These are phyloP conservation scores for Watsonalla cultraria DNA, from an alignment of 2,888 invertebrate species.

Conservation along the genomic window DNA sequence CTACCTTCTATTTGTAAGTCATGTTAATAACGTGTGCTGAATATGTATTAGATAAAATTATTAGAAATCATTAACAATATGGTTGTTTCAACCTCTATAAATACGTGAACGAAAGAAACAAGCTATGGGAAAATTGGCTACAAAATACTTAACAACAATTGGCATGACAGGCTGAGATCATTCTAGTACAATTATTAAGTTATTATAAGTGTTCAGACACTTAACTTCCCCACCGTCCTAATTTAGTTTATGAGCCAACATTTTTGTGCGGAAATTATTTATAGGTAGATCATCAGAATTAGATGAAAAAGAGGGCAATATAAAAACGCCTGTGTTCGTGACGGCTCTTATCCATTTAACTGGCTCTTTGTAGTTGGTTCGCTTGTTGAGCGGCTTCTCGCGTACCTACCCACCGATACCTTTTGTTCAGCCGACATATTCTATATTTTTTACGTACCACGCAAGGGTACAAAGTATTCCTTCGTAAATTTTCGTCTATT, in stretches of 20 bases:
- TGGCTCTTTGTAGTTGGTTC: slow-evolving; percentile 28
- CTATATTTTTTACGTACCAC: not conserved
- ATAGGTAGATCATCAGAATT: not conserved
- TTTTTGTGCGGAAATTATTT: not conserved
- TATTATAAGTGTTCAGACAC: not conserved
- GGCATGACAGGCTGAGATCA: too few species aligned
- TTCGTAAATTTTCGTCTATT: not conserved
- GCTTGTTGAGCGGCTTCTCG: slow-evolving; percentile 13
- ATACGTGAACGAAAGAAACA: too few species aligned
- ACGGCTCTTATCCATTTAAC: slow-evolving; percentile 26
- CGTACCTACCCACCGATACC: slow-evolving; percentile 3
- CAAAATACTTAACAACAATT: too few species aligned
- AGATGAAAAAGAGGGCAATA: slow-evolving; percentile 1
- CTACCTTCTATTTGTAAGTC: not conserved
- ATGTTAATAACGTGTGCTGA: too few species aligned
- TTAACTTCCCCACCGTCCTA: too few species aligned
- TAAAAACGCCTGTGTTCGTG: slow-evolving; percentile 22
- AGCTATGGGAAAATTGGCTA: too few species aligned
- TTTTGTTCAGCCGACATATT: slow-evolving; percentile 8
- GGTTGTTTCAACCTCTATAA: too few species aligned
- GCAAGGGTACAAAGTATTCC: slow-evolving; percentile 4
- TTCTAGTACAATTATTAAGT: not conserved
- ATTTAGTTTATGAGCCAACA: too few species aligned
- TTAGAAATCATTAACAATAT: too few species aligned
- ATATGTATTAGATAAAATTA: too few species aligned